phyloP scores from a whole-genome alignment of 1,140 invertebrate genomes.

The Oryctes rhinoceros region DNA sequence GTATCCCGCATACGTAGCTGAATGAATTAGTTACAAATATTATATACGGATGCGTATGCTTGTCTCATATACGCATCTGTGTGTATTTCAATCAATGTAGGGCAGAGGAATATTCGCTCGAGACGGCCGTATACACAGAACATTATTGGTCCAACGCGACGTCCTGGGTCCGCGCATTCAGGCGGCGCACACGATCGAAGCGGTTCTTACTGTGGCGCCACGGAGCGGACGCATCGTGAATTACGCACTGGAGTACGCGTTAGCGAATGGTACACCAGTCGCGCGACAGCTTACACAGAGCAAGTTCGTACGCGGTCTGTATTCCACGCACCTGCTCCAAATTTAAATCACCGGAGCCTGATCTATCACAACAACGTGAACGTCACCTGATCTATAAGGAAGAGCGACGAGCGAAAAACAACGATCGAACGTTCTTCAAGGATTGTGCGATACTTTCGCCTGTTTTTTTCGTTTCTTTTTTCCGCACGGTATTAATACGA shows the following conservation, averaged over 20 bases:
- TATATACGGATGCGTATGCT: not conserved
- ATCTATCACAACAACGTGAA: conserved; percentile 41
- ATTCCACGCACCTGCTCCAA: conserved; percentile 38
- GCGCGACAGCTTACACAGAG: conserved; percentile 37
- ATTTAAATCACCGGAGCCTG: conserved; percentile 41
- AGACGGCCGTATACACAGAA: not conserved
- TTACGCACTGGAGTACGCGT: conserved; percentile 18
- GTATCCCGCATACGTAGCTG: not conserved
- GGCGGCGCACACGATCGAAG: conserved; percentile 39
- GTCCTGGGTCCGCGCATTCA: conserved; percentile 23
- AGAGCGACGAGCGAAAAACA: conserved; percentile 10
- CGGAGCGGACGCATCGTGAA: not conserved
- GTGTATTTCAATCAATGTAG: conserved; percentile 23
- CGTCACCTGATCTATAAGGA: conserved; percentile 28
- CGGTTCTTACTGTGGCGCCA: conserved; percentile 10
- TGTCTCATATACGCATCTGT: not conserved
- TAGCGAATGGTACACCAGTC: conserved; percentile 18
- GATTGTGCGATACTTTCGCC: conserved; percentile 27
- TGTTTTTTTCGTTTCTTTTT: not conserved
- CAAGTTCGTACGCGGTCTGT: conserved; percentile 28
- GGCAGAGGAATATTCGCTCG: not conserved
- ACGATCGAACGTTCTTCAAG: conserved; percentile 6
- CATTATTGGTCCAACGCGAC: conserved; percentile 19
- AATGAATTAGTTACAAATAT: conserved; percentile 26
- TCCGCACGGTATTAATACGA: conserved; percentile 8